Evolutionary conservation across 2,888 invertebrate species (phyloP), one percentile per base, ranked within the genome.

Genomic region (Monopis laevigella): DNA sequence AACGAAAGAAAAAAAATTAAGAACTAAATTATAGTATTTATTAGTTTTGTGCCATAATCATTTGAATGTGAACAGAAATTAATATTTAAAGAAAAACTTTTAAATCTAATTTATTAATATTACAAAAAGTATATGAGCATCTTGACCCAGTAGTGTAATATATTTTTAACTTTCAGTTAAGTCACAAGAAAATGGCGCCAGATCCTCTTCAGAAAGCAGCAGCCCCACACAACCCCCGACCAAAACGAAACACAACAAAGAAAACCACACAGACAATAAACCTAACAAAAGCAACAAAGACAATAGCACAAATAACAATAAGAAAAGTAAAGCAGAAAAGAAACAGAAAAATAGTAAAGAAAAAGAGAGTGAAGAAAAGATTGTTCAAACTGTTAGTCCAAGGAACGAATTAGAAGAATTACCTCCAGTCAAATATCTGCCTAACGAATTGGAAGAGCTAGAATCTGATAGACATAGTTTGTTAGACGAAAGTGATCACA

Each of bases 301-400:
- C 45, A 67, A 58, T 58, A 80, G 78, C 65, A 83, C 82, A 68
- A 82, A 70, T 48, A 60, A 54, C 49, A 80, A 73, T 67, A 73
- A 68, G 57, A 75, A 64, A 56, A 73, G 68, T 47, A 71, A 82
- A 63, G 77, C 64, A 47, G 74, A 85, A 68, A 68, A 82, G 46
- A 83, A 80, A 58, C 63, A 75, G 48, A 82, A 81, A 52, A 81
- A 82, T 58, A 83, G 73, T 57, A 82, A 81, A 66, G 78, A 53
- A 5, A 21, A 19, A 14, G 35, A 21, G 39, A 51, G 48, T 34
- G 28, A 19, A 11, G 45, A 48, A 40, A 54, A 54, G 45, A 53
- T 45, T 43, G 45, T 53, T 43, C 52, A 53, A 45, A 49, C 43
- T 12, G 54, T 55, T 45, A 41, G 6, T 32, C 14, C 16, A n/a